phyloP scores from a whole-genome alignment of 1,140 invertebrate genomes.

The Caenorhabditis inopinata region DNA sequence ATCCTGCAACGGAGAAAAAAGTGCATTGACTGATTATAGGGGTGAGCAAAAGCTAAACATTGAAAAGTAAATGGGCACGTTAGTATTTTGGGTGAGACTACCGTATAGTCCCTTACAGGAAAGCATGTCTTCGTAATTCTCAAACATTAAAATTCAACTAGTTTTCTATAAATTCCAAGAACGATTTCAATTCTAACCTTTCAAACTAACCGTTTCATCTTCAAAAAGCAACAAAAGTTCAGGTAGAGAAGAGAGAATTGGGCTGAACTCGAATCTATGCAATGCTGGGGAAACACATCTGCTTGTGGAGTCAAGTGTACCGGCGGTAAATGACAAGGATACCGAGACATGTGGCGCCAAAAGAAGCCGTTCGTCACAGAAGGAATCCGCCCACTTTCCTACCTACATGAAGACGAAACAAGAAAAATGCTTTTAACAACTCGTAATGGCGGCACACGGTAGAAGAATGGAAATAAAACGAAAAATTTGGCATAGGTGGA shows the following conservation, averaged over 20 bases:
- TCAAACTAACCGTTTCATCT: no score
- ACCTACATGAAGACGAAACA: background rate
- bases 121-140: no score
- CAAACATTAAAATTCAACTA: no score
- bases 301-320: background rate
- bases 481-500: background rate
- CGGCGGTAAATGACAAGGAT: background rate
- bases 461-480: background rate
- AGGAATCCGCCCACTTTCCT: background rate
- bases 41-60: background rate
- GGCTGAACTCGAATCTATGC: no score
- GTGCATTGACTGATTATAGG: background rate
- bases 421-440: background rate
- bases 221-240: no score
- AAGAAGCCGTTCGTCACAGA: background rate
- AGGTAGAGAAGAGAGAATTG: no score
- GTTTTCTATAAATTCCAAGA: no score
- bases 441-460: constrained; percentile 12
- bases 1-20: background rate
- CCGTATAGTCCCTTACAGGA: no score
- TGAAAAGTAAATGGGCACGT: background rate
- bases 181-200: no score
- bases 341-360: constrained; percentile 24
- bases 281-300: no score
- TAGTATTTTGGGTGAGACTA: no score